Evolutionary conservation across 2,888 invertebrate genomes (phyloP), one percentile per base, ranked within the genome.

Genomic region (Acrobasis repandana): DNA sequence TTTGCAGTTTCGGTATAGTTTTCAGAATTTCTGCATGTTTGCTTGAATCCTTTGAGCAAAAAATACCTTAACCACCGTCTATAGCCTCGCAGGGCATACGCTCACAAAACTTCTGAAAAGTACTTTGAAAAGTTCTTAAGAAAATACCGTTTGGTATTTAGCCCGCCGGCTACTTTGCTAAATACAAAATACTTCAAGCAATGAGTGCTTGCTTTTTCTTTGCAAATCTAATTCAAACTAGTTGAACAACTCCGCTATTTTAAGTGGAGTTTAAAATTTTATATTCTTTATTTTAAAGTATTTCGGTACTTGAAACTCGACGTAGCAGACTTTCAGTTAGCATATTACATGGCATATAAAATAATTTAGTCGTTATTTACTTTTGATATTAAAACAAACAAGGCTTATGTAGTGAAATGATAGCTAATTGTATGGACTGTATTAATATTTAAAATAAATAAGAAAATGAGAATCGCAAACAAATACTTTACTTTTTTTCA

Each of bases 131-230:
- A 74, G 69, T 77, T 77, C 65, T 63, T 66, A 72, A 76, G 75
- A 73, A 75, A 77, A 72, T 71, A 69, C 59, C 64, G 67, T 74
- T 72, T 66, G 69, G 73, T 70, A 72, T 76, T 77, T 71, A 73
- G 65, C 64, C 56, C 60, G 65, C 58, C 62, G 60, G 63, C 61
- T 58, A 65, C 63, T 68, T 65, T 66, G 71, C 69, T 71, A 46
- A 73, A 72, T 74, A 74, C 71, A 74, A 77, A 77, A 77, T 73
- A 76, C 75, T 73, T 69, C 67, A 67, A 65, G 69, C 61, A 63
- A 65, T 63, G 57, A 61, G 48, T 61, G 49, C 61, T 59, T 62
- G 58, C 10, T 52, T 59, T 66, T 70, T 68, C 64, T 67, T 65
- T 64, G 54, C 15, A 65, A 63, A 65, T 63, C 65, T 64, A 65